Conservation (phyloP, 1,140 invertebrate genomes). For the Drosophila lowei region DNA sequence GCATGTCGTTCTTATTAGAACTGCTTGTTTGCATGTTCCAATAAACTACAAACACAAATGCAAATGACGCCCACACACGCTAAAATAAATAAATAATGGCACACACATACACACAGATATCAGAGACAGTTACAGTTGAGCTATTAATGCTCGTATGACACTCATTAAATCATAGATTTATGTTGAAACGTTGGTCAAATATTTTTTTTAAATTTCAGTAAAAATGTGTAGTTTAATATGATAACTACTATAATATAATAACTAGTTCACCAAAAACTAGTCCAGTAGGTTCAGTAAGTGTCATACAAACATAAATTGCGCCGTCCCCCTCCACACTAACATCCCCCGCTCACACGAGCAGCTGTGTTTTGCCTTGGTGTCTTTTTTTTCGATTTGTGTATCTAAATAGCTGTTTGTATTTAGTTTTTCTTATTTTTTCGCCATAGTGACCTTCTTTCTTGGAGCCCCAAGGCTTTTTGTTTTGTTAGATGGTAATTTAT, state of each 20-base stretch:
- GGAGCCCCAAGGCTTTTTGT: slow-evolving; percentile 48
- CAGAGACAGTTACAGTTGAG: slow-evolving; percentile 24
- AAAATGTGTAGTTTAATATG: too few species aligned
- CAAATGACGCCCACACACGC: slow-evolving; percentile 58
- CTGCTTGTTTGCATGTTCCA: slow-evolving; percentile 77
- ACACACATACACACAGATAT: slow-evolving; percentile 21
- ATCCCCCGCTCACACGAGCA: slow-evolving; percentile 27
- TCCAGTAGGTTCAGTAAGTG: too few species aligned
- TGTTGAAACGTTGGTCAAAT: too few species aligned
- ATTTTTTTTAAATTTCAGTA: too few species aligned
- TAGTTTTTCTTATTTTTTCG: slow-evolving; percentile 55
- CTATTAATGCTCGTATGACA: slow-evolving; percentile 27
- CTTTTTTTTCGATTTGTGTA: slow-evolving; percentile 34
- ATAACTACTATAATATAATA: too few species aligned
- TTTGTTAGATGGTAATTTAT: slow-evolving; percentile 21
- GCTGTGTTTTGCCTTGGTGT: slow-evolving; percentile 41
- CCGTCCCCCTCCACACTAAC: not conserved
- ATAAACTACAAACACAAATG: slow-evolving; percentile 51
- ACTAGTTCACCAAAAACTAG: too few species aligned
- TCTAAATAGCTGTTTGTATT: slow-evolving; percentile 50
- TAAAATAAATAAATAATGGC: slow-evolving; percentile 12
- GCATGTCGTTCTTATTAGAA: slow-evolving; percentile 70
- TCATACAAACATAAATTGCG: slow-evolving; percentile 14
- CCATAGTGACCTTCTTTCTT: slow-evolving; percentile 63
- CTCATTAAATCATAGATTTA: too few species aligned